Conservation (phyloP, 2,797 vertebrate genomes). For the Sphenodon punctatus region DNA sequence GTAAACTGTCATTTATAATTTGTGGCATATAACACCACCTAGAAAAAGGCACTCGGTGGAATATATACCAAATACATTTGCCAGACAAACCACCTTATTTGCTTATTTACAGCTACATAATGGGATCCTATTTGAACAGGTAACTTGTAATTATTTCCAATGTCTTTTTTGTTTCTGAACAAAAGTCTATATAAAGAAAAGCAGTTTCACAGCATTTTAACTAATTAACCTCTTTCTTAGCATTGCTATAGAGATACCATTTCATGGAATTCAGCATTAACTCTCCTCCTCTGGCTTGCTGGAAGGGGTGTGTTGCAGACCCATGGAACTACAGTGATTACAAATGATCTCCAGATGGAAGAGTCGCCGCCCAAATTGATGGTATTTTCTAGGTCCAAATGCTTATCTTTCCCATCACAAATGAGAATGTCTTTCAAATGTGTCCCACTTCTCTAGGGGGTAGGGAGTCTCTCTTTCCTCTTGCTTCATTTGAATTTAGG, state of each 20-base stretch:
- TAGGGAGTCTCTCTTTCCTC: rapidly evolving
- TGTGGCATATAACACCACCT: conserved; percentile 11
- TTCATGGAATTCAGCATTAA: conserved; percentile 12
- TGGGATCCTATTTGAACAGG: not conserved
- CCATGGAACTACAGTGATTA: not conserved
- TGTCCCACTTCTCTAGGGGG: not conserved
- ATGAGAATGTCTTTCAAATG: not conserved
- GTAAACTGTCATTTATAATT: conserved; percentile 29
- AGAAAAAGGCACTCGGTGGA: not conserved
- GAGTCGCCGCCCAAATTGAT: not conserved
- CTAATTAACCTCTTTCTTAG: conserved; percentile 31
- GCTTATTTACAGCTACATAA: conserved; percentile 20
- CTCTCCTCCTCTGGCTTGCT: conserved; percentile 13
- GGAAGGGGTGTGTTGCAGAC: not conserved
- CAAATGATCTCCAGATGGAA: conserved; percentile 54
- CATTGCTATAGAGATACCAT: conserved; percentile 34
- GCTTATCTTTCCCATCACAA: conserved; percentile 14
- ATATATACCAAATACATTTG: not conserved
- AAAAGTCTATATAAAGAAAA: conserved; percentile 33
- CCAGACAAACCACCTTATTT: not conserved
- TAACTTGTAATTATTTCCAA: conserved; percentile 27
- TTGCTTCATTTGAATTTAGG: not conserved
- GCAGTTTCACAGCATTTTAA: conserved; percentile 40
- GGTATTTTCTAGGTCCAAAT: not conserved
- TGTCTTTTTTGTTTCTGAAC: conserved; percentile 22